Conservation (phyloP, 2,888 invertebrate genomes). For the Anticlea derivata region DNA sequence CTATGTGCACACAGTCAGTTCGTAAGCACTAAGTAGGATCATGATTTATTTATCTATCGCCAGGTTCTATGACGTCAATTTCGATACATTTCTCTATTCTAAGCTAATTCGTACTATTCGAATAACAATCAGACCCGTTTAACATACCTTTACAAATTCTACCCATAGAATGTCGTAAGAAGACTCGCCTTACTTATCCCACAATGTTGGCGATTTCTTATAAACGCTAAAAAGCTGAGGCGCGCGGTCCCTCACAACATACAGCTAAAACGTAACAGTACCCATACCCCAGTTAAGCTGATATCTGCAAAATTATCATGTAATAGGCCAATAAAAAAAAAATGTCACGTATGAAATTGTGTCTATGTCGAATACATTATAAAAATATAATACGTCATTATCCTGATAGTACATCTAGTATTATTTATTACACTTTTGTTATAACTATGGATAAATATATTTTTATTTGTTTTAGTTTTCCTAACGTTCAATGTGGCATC, state of each 20-base stretch:
- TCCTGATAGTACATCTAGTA: slow-evolving; percentile 13
- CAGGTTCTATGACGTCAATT: slow-evolving; percentile 6
- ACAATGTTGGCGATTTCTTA: slow-evolving; percentile 33
- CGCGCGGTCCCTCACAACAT: slow-evolving; percentile 62
- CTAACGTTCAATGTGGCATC: background rate
- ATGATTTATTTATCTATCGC: slow-evolving; percentile 20
- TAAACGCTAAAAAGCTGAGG: slow-evolving; percentile 49
- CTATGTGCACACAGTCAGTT: slow-evolving; percentile 9
- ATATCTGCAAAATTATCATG: too few relatives aligned
- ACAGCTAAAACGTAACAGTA: slow-evolving; percentile 17
- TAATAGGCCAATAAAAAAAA: slow-evolving; percentile 6
- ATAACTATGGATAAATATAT: slow-evolving; percentile 1
- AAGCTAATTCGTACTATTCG: slow-evolving; percentile 31
- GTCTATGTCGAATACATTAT: slow-evolving; percentile 16
- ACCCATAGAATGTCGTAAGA: slow-evolving; percentile 37
- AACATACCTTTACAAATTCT: slow-evolving; percentile 15
- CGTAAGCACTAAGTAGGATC: background rate
- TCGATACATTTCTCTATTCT: slow-evolving; percentile 21
- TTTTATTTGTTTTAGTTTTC: background rate
- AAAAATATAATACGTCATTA: slow-evolving; percentile 18
- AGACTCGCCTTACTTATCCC: slow-evolving; percentile 20
- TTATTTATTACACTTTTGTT: slow-evolving; percentile 3
- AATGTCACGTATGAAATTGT: background rate
- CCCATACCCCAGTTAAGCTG: too few relatives aligned
- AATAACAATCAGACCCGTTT: slow-evolving; percentile 29